Base-by-base conservation (phyloP, 1,140 invertebrate species). In the Chironomus striatipennis region DNA sequence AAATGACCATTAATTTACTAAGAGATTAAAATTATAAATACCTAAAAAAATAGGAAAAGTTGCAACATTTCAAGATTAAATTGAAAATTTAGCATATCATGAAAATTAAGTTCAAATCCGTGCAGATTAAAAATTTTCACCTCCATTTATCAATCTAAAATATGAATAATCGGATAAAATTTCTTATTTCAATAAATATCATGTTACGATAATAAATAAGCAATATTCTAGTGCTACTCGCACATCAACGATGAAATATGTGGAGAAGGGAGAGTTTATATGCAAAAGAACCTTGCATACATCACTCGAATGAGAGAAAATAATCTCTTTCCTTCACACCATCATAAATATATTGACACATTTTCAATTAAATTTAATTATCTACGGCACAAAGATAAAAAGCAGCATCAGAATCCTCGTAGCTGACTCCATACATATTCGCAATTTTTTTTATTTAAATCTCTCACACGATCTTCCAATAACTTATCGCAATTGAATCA, bases 291-390 rank as follows among this genome's bases (percentile, higher is more conserved):
- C 12, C 47, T 57, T 57, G 12, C n/a, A 57, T 57, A 57, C 12
- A 57, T 57, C 47, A 57, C 47, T 10, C n/a, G n/a, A 57, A 57
- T n/a, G 12, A n/a, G n/a, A 57, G 12, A n/a, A 57, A 57, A 57
- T 57, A 20, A 70, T 70, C 18, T 70, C 17, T 7, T 70, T 70
- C 47, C 47, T 57, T 70, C 65, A 70, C 65, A 70, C 65, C n/a
- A 70, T 70, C 65, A 70, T 70, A 70, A 70, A 70, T 70, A 70
- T 70, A 70, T 70, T 70, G 65, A 70, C 65, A 70, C 65, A 70
- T 70, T 70, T 70, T 70, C 65, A 70, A 70, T 70, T 70, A 70
- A 70, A 70, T 70, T 70, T 70, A 70, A 70, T 70, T 70, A 70
- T 70, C 65, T 17, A 70, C 18, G 65, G 65, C 20, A n/a, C 9